Percentiles rank a stretch among this genome's conserved stretches.
phyloP scores from a whole-genome alignment of 2,797 vertebrate species.

The Holocentrus rufus region DNA sequence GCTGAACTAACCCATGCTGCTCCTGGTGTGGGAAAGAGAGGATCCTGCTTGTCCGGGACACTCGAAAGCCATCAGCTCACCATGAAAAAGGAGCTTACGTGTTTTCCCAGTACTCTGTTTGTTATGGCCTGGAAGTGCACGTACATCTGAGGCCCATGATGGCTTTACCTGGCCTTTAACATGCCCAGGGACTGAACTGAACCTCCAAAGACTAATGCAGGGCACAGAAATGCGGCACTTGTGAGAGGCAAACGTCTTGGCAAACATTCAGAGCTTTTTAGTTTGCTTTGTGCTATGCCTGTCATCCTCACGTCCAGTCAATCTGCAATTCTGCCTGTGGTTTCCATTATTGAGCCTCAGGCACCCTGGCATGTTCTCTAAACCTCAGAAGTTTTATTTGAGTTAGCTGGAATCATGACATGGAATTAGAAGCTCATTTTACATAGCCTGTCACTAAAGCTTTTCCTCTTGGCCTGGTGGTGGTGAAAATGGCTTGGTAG shows the following conservation, averaged over 20 bases:
- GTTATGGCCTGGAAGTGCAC: constrained; percentile 57
- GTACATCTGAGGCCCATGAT: constrained; percentile 59
- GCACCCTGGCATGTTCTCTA: constrained; percentile 64
- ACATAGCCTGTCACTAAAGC: constrained; percentile 52
- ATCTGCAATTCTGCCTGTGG: constrained; percentile 73
- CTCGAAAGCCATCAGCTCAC: constrained; percentile 44
- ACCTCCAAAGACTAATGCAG: constrained; percentile 59
- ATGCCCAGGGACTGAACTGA: constrained; percentile 47
- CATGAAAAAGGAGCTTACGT: constrained; percentile 50
- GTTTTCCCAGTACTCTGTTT: constrained; percentile 69
- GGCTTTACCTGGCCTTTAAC: constrained; percentile 65
- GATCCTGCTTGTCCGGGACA: constrained; percentile 53
- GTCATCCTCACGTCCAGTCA: constrained; percentile 73
- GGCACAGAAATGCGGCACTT: constrained; percentile 63
- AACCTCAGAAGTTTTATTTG: constrained; percentile 74
- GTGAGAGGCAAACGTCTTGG: constrained; percentile 58
- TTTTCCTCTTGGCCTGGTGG: constrained; percentile 45
- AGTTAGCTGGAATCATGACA: constrained; percentile 76
- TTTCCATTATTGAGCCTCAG: constrained; percentile 72
- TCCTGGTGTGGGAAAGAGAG: constrained; percentile 73
- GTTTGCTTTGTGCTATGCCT: constrained; percentile 71
- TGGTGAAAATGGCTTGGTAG: constrained; percentile 37
- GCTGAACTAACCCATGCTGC: constrained; percentile 72
- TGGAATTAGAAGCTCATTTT: constrained; percentile 72
- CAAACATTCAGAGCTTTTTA: constrained; percentile 65